Conservation (phyloP, 2,797 vertebrate species). For the Notamacropus eugenii region DNA sequence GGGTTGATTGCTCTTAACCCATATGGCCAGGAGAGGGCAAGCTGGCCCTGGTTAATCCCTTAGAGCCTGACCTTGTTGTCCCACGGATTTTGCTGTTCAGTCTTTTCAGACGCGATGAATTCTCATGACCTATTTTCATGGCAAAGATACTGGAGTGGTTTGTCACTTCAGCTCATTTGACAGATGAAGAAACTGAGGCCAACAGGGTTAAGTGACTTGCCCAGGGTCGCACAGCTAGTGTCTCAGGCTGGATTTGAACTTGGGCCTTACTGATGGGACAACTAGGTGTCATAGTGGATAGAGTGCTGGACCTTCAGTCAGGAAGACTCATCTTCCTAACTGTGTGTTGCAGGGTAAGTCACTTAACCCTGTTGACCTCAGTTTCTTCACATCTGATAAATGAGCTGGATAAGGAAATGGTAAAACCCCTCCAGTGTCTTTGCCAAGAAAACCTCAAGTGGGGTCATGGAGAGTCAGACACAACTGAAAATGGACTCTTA, state of each 20-base stretch:
- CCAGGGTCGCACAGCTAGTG: background rate
- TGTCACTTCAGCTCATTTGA: background rate
- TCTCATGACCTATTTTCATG: background rate
- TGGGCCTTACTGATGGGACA: background rate
- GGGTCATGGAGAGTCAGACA: background rate
- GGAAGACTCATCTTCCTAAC: background rate
- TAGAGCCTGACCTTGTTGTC: background rate
- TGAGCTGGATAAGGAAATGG: background rate
- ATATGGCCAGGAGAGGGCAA: conserved; percentile 78
- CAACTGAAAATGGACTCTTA: background rate
- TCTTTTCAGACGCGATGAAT: background rate
- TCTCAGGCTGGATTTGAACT: background rate
- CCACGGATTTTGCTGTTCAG: background rate
- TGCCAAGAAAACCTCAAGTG: background rate
- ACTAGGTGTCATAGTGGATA: background rate
- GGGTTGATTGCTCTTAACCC: background rate
- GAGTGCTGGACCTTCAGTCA: background rate
- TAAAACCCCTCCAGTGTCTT: background rate
- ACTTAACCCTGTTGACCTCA: background rate
- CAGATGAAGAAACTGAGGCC: background rate
- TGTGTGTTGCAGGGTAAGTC: background rate
- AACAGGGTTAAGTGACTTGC: background rate
- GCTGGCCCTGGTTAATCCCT: conserved; percentile 24
- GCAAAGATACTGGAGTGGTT: background rate
- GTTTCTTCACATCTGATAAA: background rate